These are phyloP conservation scores for Atrina japonica DNA, from an alignment of 2,888 invertebrate species.

Conservation along the genomic window DNA sequence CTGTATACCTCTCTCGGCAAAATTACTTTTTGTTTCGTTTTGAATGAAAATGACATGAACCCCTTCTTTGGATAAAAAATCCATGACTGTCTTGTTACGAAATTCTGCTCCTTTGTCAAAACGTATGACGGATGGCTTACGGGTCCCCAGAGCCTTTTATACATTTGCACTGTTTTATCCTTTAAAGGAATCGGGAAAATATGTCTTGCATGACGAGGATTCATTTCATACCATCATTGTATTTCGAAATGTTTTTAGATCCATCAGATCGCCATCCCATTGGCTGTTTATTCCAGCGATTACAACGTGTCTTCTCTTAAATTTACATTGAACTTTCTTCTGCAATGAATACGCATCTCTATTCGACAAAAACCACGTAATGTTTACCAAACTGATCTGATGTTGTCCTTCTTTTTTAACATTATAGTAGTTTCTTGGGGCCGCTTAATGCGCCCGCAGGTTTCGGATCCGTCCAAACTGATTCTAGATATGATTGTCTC, in stretches of 20 bases:
- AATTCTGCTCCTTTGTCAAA: conserved; percentile 28
- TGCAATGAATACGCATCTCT: conserved; percentile 16
- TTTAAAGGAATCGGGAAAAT: conserved; percentile 17
- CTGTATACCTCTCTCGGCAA: conserved; percentile 26
- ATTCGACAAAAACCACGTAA: not conserved
- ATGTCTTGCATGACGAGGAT: conserved; percentile 21
- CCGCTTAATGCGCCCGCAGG: not conserved
- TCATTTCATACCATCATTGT: conserved; percentile 19
- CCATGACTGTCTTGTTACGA: not conserved
- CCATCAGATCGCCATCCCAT: conserved; percentile 20
- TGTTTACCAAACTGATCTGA: conserved; percentile 2
- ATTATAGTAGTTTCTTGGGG: not conserved
- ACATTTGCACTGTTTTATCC: conserved; percentile 5
- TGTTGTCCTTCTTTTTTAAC: conserved; percentile 16
- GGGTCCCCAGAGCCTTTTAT: not conserved
- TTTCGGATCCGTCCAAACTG: conserved; percentile 1
- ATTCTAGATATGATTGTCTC: too few species aligned
- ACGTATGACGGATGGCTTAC: conserved; percentile 4
- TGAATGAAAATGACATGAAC: conserved; percentile 10
- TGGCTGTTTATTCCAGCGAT: not conserved
- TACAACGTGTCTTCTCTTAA: conserved; percentile 9
- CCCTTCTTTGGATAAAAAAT: conserved; percentile 5
- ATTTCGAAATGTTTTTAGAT: conserved; percentile 11
- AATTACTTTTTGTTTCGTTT: too few species aligned
- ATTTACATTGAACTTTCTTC: conserved; percentile 2